These are phyloP conservation scores for Lamellibrachia columna DNA, from an alignment of 2,888 invertebrate species.

Conservation along the genomic window DNA sequence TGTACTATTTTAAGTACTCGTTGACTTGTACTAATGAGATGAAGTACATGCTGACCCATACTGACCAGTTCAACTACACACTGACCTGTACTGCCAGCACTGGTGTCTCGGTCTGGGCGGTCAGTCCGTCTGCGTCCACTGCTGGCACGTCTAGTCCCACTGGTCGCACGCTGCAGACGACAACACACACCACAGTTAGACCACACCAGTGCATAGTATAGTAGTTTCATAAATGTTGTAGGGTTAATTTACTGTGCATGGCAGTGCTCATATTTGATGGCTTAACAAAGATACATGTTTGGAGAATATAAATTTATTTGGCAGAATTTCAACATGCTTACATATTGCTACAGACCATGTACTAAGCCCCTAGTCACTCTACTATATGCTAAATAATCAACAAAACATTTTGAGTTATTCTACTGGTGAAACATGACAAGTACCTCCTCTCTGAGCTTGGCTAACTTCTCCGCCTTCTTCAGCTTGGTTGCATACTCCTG, in stretches of 20 bases:
- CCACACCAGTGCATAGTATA: not conserved
- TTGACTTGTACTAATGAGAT: no score
- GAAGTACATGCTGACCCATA: not conserved
- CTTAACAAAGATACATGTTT: no score
- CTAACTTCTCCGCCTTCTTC: constrained; percentile 75
- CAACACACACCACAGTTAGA: constrained; percentile 17
- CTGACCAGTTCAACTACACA: not conserved
- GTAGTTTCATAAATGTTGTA: no score
- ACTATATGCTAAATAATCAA: no score
- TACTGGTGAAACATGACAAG: not conserved
- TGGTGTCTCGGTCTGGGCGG: constrained; percentile 22
- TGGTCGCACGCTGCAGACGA: constrained; percentile 54
- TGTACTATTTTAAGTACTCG: constrained; percentile 37
- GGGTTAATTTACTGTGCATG: no score
- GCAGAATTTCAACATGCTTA: no score
- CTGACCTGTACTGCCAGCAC: constrained; percentile 50
- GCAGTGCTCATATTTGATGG: no score
- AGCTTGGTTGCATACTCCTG: constrained; percentile 85
- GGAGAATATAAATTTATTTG: no score
- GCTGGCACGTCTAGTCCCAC: constrained; percentile 57
- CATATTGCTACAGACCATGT: no score
- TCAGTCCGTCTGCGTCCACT: constrained; percentile 49
- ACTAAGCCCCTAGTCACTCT: no score
- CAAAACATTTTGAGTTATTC: no score
- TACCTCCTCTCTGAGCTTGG: constrained; percentile 66